Evolutionary conservation across 2,797 vertebrate genomes (phyloP), one percentile per base, ranked within the genome.

Genomic region (Lophius americanus): DNA sequence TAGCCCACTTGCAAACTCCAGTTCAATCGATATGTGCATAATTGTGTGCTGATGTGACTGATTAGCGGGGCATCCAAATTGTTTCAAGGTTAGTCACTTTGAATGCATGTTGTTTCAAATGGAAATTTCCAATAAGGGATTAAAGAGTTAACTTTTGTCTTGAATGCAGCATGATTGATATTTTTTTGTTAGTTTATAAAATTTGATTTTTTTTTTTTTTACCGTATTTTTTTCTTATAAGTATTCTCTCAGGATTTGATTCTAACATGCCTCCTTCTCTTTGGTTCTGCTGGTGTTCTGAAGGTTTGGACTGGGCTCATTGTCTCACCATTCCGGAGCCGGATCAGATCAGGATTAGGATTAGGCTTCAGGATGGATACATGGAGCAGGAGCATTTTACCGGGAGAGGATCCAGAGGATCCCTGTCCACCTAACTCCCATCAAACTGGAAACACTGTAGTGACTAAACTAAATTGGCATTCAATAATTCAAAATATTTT

Each of bases 271-370:
- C 96, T 98, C 95, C 96, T 96, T 95, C 96, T 97, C 94, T 98
- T 98, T 98, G 96, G 94, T 96, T 97, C 95, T 96, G 96, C 96
- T 97, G 96, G 95, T 97, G 93, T 97, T 96, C 95, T 89, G 93
- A 98, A 98, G 96, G 96, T 98, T 96, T 97, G 96, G 96, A 98
- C 96, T 98, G 96, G 96, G 95, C 96, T 96, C 96, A 96, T 94
- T 97, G 96, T 95, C 95, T 96, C 94, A 92, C 95, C 95, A 95
- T 96, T 96, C 97, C 95, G 94, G 96, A 98, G 95, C 96, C 93
- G 94, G 95, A 96, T 97, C 96, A 97, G 96, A 96, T 97, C 94
- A 96, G 96, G 95, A 97, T 98, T 96, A 96, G 96, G 95, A 95
- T 92, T 89, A 91, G 89, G 83, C 85, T 77, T 89, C 96, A 96